phyloP scores from a whole-genome alignment of 2,113 vertebrate genomes.

The Pelobates fuscus region DNA sequence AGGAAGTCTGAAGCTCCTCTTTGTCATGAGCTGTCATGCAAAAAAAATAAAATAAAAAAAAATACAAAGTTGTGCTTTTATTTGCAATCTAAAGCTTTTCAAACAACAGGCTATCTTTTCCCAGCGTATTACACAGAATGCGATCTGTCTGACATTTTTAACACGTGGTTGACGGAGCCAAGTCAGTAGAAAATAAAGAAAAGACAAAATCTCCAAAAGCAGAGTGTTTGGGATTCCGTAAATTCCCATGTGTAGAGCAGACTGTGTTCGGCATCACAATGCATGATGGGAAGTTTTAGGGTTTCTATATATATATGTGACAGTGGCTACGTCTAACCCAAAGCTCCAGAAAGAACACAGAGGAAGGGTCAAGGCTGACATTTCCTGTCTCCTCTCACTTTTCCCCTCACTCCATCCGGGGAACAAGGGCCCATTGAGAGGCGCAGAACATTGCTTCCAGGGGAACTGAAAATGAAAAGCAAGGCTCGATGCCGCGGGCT shows the following conservation, averaged over 20 bases:
- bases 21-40: too few species aligned
- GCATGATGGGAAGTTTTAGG: slow-evolving; percentile 21
- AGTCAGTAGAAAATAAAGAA: background rate
- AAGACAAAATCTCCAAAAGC: slow-evolving; percentile 57
- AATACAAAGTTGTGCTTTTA: slow-evolving; percentile 55
- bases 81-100: slow-evolving; percentile 63
- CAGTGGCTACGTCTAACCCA: slow-evolving; percentile 1
- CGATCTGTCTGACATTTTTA: slow-evolving; percentile 11
- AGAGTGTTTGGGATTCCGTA: background rate
- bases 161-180: background rate
- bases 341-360: slow-evolving; percentile 31
- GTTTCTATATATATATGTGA: slow-evolving; percentile 35
- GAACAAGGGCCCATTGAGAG: slow-evolving; percentile 44
- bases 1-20: slow-evolving; percentile 57
- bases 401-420: slow-evolving; percentile 6
- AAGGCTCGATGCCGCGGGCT: slow-evolving; percentile 28
- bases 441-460: slow-evolving; percentile 13
- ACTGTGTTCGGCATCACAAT: background rate
- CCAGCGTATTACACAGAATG: background rate
- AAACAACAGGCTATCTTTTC: slow-evolving; percentile 32
- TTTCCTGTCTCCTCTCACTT: slow-evolving; percentile 35
- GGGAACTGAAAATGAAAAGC: slow-evolving; percentile 23
- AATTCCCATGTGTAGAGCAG: background rate
- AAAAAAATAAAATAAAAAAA: slow-evolving; percentile 66
- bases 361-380: slow-evolving; percentile 28